phyloP scores from a whole-genome alignment of 1,140 invertebrate genomes.

The Brachionus plicatilis region DNA sequence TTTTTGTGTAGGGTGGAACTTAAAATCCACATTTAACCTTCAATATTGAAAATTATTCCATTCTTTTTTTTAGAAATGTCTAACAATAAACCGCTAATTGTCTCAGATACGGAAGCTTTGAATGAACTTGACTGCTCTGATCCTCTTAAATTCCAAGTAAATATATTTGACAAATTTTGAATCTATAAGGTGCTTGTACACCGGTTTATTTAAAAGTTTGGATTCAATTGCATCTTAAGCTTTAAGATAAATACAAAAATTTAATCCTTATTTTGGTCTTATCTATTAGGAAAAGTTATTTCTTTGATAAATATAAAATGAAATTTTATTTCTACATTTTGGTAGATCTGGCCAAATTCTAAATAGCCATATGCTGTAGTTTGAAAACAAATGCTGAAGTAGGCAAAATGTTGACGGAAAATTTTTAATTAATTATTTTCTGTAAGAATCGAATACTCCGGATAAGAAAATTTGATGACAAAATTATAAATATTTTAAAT shows the following conservation, averaged over 20 bases:
- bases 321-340: neutral
- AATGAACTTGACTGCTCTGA: conserved; percentile 35
- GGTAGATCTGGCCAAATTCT: neutral
- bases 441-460: conserved; percentile 12
- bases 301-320: neutral
- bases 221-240: neutral
- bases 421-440: neutral
- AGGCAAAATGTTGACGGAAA: neutral
- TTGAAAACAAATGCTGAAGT: neutral
- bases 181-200: neutral
- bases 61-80: conserved; percentile 6
- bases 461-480: conserved; percentile 37
- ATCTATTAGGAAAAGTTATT: neutral
- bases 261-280: neutral
- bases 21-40: neutral
- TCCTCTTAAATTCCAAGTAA: conserved; percentile 32
- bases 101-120: neutral
- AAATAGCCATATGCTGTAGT: neutral
- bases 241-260: neutral
- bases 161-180: neutral
- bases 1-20: neutral
- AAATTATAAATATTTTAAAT: conserved; percentile 33
- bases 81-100: neutral
- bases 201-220: neutral
- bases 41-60: neutral